Evolutionary conservation across 2,888 invertebrate species (phyloP).

Genomic region (Trichopria drosophilae): DNA sequence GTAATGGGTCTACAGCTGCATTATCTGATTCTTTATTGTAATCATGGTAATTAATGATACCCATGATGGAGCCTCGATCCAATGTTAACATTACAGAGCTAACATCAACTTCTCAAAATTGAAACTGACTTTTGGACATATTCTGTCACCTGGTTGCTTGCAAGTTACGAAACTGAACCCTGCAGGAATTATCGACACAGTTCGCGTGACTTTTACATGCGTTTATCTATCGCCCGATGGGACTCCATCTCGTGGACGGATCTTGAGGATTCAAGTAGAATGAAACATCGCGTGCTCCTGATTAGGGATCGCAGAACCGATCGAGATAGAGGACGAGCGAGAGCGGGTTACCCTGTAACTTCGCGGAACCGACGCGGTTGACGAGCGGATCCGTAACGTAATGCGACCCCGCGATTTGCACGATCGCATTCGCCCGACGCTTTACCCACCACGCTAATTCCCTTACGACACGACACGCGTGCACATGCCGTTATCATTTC

Average conservation of each 20-base stretch:
- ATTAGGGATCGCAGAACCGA: constrained; percentile 53
- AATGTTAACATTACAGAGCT: not conserved
- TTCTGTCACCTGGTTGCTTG: too few species aligned
- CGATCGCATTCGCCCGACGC: too few species aligned
- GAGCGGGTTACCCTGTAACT: constrained; percentile 9
- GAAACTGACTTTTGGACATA: too few species aligned
- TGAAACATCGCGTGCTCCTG: constrained; percentile 53
- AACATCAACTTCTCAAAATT: not conserved
- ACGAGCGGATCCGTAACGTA: too few species aligned
- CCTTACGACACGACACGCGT: too few species aligned
- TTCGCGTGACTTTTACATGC: constrained; percentile 49
- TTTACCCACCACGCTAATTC: too few species aligned
- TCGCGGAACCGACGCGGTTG: constrained; percentile 2
- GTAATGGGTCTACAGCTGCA: too few species aligned
- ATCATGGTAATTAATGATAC: too few species aligned
- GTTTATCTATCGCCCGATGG: constrained; percentile 42
- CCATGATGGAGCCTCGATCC: not conserved
- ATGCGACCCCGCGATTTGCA: too few species aligned
- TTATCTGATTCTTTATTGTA: too few species aligned
- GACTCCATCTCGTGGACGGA: constrained; percentile 41
- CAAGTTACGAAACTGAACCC: too few species aligned
- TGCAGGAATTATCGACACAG: constrained; percentile 36
- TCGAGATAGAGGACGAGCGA: constrained; percentile 11
- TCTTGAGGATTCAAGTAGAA: constrained; percentile 44
- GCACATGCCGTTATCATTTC: too few species aligned